phyloP scores from a whole-genome alignment of 2,113 vertebrate species.

The Sebastes schlegelii region DNA sequence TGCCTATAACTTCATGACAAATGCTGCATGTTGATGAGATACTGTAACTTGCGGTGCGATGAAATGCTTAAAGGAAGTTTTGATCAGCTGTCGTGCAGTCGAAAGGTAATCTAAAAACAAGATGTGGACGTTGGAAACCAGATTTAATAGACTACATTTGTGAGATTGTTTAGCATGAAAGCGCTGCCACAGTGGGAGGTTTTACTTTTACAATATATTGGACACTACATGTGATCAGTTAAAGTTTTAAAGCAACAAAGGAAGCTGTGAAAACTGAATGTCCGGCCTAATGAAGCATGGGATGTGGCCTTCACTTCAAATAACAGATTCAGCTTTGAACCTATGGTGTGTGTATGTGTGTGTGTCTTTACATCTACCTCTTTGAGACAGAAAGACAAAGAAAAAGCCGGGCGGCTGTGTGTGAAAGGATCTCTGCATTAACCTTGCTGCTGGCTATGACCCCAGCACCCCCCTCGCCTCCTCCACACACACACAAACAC shows the following conservation, averaged over 20 bases:
- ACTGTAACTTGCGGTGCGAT: background rate
- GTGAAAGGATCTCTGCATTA: conserved; percentile 64
- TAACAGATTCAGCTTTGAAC: conserved; percentile 43
- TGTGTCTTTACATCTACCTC: conserved; percentile 31
- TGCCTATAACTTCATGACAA: background rate
- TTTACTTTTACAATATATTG: background rate
- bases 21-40: conserved; percentile 14
- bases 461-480: conserved; percentile 15
- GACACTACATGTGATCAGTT: background rate
- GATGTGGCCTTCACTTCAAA: conserved; percentile 50
- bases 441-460: conserved; percentile 78
- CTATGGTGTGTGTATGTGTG: conserved; percentile 35
- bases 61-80: conserved; percentile 26
- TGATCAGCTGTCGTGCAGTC: conserved; percentile 1
- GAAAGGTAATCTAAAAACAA: conserved; percentile 19
- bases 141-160: background rate
- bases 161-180: conserved; percentile 35
- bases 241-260: conserved; percentile 38
- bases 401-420: conserved; percentile 21
- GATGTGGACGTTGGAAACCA: conserved; percentile 12
- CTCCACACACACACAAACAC: conserved; percentile 20
- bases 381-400: conserved; percentile 59
- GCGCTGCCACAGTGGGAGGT: background rate
- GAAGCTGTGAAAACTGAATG: conserved; percentile 1
- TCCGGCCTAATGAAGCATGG: conserved; percentile 40